Conservation (phyloP, 1,140 invertebrate genomes). For the Sitobion miscanthi region DNA sequence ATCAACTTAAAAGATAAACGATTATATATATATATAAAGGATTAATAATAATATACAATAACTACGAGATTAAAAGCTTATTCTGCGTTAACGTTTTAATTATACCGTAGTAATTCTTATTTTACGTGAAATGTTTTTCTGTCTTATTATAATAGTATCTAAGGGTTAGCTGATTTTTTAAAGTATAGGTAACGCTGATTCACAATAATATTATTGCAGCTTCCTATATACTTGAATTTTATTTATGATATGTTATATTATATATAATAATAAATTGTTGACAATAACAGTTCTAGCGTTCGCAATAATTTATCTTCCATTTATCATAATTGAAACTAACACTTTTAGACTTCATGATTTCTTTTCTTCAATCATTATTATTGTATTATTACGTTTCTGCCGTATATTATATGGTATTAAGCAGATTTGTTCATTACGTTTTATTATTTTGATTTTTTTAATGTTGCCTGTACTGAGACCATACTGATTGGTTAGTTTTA, state of each 20-base stretch:
- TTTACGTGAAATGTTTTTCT: background rate
- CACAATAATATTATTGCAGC: background rate
- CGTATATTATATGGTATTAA: background rate
- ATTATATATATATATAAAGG: background rate
- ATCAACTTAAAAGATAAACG: background rate
- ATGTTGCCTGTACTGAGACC: background rate
- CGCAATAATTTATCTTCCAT: constrained; percentile 36
- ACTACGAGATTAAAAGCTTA: background rate
- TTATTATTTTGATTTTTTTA: background rate
- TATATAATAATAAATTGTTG: background rate
- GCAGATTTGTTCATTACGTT: background rate
- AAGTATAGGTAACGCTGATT: background rate
- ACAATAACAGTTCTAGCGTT: constrained; percentile 15
- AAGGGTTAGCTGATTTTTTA: background rate
- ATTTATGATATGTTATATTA: background rate
- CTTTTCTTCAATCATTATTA: background rate
- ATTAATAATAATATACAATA: background rate
- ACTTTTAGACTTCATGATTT: constrained; percentile 1
- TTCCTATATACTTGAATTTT: background rate
- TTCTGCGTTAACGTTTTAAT: background rate
- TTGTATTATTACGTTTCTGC: background rate
- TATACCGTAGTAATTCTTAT: background rate
- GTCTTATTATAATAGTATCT: background rate
- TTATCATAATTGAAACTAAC: constrained; percentile 21
- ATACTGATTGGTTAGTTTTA: background rate